Conservation (phyloP, 1,140 invertebrate species). For the Halictus rubicundus region DNA sequence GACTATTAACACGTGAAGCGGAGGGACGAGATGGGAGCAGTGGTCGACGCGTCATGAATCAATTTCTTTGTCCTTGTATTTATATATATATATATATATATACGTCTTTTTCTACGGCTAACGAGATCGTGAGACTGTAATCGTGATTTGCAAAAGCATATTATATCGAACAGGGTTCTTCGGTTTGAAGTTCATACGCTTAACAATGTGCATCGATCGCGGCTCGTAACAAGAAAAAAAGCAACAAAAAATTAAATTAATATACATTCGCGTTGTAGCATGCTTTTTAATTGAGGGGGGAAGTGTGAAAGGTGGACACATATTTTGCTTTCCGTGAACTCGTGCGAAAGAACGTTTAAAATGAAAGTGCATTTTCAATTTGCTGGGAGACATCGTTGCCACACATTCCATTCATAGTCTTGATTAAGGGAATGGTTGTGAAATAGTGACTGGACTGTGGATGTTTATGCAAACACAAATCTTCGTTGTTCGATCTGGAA, state of each 20-base stretch:
- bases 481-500: too few species aligned
- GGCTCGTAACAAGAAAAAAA: conserved; percentile 40
- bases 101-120: conserved; percentile 59
- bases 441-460: too few species aligned
- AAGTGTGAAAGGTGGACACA: background rate
- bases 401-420: background rate
- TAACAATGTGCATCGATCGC: conserved; percentile 59
- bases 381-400: background rate
- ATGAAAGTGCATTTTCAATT: background rate
- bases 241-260: background rate
- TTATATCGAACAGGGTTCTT: conserved; percentile 72
- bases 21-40: conserved; percentile 32
- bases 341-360: background rate
- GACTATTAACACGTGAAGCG: conserved; percentile 20
- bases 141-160: conserved; percentile 55
- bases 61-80: conserved; percentile 60
- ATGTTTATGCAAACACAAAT: too few species aligned
- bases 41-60: conserved; percentile 34
- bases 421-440: background rate
- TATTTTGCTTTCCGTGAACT: background rate
- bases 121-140: conserved; percentile 67
- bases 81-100: conserved; percentile 52
- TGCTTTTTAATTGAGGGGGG: conserved; percentile 47
- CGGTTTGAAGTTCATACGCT: conserved; percentile 64
- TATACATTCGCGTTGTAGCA: conserved; percentile 46